phyloP scores from a whole-genome alignment of 1,140 invertebrate species.

The Anthonomus grandis region DNA sequence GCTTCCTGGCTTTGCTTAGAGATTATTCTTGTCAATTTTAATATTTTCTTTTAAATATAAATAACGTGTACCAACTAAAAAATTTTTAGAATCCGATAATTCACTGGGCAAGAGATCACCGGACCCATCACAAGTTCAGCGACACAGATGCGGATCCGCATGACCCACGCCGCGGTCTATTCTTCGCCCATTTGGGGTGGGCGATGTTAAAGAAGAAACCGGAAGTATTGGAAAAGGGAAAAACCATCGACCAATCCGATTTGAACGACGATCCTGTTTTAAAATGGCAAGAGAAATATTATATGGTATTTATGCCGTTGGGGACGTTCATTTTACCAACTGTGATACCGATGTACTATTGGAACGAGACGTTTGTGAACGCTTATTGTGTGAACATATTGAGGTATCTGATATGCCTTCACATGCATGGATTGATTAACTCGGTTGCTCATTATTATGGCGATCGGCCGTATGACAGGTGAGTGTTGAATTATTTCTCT shows the following conservation, averaged over 20 bases:
- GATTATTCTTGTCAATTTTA: background rate
- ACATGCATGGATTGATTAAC: constrained; percentile 95
- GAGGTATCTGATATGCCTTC: constrained; percentile 81
- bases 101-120: constrained; percentile 78
- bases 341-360: constrained; percentile 73
- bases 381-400: constrained; percentile 83
- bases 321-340: constrained; percentile 85
- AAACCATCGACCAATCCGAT: constrained; percentile 60
- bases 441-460: constrained; percentile 92
- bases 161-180: constrained; percentile 70
- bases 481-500: no score
- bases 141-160: no score
- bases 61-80: background rate
- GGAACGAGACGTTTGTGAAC: constrained; percentile 77
- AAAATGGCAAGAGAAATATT: constrained; percentile 63
- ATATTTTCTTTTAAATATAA: constrained; percentile 54
- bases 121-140: constrained; percentile 88
- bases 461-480: constrained; percentile 85
- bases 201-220: constrained; percentile 64
- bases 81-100: constrained; percentile 62
- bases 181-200: constrained; percentile 73
- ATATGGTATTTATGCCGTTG: constrained; percentile 74
- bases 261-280: constrained; percentile 61
- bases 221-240: constrained; percentile 60
- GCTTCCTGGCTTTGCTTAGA: background rate